These are phyloP conservation scores for Podargus strigoides DNA, from an alignment of 2,797 vertebrate species.

Conservation along the genomic window DNA sequence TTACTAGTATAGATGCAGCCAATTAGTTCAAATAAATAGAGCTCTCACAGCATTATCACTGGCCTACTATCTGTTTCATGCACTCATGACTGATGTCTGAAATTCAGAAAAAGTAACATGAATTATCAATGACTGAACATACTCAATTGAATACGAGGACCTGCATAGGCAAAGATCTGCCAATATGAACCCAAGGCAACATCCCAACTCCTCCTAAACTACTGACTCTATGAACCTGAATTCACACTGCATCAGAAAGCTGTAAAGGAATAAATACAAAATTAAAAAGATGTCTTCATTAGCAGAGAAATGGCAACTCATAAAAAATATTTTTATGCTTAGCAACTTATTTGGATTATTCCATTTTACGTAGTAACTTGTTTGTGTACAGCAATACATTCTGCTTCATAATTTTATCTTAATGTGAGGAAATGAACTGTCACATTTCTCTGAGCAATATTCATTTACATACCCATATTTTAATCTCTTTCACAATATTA, in stretches of 20 bases:
- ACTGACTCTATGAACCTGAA: neutral
- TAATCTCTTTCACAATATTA: neutral
- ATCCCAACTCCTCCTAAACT: neutral
- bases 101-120: neutral
- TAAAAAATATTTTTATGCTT: neutral
- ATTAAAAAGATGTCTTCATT: neutral
- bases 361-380: neutral
- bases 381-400: neutral
- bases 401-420: neutral
- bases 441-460: neutral
- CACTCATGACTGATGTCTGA: neutral
- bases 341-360: neutral
- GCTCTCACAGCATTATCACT: neutral
- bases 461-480: neutral
- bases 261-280: neutral
- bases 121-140: neutral
- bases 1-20: neutral
- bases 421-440: neutral
- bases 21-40: neutral
- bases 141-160: neutral
- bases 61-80: neutral
- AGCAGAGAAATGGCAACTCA: neutral
- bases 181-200: neutral
- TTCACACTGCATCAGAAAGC: neutral
- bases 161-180: neutral